phyloP scores from a whole-genome alignment of 2,888 invertebrate genomes.

The Drosophila mercatorum region DNA sequence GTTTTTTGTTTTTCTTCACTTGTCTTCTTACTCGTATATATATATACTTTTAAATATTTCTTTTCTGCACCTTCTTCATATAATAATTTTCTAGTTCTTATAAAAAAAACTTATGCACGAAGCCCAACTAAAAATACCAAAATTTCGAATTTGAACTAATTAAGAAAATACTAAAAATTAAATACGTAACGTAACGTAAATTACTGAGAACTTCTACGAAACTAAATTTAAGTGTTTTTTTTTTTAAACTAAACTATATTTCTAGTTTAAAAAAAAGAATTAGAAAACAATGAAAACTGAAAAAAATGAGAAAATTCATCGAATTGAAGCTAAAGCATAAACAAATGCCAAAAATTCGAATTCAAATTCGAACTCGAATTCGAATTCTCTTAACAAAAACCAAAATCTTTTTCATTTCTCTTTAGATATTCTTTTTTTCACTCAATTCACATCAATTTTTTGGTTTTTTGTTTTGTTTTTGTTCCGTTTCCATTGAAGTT shows the following conservation, averaged over 20 bases:
- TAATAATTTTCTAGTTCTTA: constrained; percentile 76
- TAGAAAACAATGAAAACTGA: constrained; percentile 35
- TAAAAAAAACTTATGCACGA: constrained; percentile 71
- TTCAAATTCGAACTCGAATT: too few relatives aligned
- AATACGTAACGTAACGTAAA: constrained; percentile 6
- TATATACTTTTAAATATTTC: constrained; percentile 47
- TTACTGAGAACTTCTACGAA: constrained; percentile 30
- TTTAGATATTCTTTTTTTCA: constrained; percentile 25
- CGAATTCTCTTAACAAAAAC: constrained; percentile 20
- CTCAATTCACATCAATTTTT: constrained; percentile 30
- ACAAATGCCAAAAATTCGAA: constrained; percentile 3
- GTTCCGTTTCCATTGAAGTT: constrained; percentile 38
- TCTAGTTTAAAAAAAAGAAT: neutral
- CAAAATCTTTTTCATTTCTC: constrained; percentile 1
- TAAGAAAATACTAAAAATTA: constrained; percentile 1
- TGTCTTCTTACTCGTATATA: constrained; percentile 60
- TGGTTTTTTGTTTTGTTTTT: constrained; percentile 11
- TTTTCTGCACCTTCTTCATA: constrained; percentile 52
- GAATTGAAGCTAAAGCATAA: constrained; percentile 1
- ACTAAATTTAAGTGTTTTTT: constrained; percentile 45
- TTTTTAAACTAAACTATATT: constrained; percentile 35
- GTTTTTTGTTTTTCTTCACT: constrained; percentile 45
- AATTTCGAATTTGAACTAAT: constrained; percentile 20
- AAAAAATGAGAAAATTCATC: neutral
- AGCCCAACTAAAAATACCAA: constrained; percentile 26